Conservation (phyloP, 2,888 invertebrate genomes). For the Octonoba sinensis region DNA sequence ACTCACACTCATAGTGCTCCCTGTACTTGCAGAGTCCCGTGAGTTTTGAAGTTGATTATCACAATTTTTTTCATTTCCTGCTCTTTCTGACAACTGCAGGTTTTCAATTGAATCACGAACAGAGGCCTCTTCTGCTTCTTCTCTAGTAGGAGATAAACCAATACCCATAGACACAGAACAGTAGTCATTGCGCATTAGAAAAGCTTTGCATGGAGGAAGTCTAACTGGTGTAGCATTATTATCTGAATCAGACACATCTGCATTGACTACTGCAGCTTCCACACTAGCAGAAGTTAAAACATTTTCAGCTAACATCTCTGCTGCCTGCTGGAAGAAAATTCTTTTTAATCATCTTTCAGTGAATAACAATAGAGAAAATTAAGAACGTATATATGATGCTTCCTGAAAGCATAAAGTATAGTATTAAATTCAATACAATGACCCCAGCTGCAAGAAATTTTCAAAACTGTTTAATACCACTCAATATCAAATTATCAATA, state of each 20-base stretch:
- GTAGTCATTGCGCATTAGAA: slow-evolving; percentile 51
- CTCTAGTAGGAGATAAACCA: slow-evolving; percentile 66
- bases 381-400: no score
- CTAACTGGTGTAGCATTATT: slow-evolving; percentile 45
- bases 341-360: not conserved
- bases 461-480: no score
- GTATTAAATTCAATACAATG: no score
- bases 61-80: slow-evolving; percentile 21
- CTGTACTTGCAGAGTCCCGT: slow-evolving; percentile 72
- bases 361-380: no score
- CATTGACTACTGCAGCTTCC: slow-evolving; percentile 74
- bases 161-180: slow-evolving; percentile 46
- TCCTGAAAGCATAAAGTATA: no score
- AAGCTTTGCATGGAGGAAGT: slow-evolving; percentile 48
- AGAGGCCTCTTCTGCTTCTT: slow-evolving; percentile 66
- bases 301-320: slow-evolving; percentile 89
- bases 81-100: slow-evolving; percentile 41
- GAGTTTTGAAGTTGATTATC: slow-evolving; percentile 60
- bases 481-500: no score
- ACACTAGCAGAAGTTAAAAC: slow-evolving; percentile 81
- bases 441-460: no score
- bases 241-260: slow-evolving; percentile 41
- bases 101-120: slow-evolving; percentile 43
- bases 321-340: slow-evolving; percentile 77
- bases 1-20: slow-evolving; percentile 87